Evolutionary conservation across 2,113 vertebrate species (phyloP).

Genomic region (Hippocampus zosterae): DNA sequence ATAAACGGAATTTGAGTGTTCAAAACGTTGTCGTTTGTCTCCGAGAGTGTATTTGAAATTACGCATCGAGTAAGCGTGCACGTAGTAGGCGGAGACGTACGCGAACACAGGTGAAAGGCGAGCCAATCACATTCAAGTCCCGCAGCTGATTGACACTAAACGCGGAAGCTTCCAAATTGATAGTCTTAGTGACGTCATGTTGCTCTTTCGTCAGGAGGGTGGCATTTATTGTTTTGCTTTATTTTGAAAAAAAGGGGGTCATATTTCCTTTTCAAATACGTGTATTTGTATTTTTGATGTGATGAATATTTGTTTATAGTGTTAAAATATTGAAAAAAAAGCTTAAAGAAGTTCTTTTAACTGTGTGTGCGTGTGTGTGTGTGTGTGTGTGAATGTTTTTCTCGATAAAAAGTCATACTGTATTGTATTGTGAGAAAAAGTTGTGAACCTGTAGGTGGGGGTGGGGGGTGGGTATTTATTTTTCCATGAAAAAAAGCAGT

Average conservation of each 20-base stretch:
- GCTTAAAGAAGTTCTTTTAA: too few species aligned
- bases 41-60: not conserved
- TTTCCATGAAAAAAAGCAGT: not conserved
- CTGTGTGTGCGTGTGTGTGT: too few species aligned
- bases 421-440: not conserved
- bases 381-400: too few species aligned
- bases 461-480: not conserved
- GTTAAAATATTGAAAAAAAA: too few species aligned
- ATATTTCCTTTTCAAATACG: too few species aligned
- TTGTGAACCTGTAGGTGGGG: not conserved
- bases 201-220: not conserved
- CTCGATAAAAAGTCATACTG: too few species aligned
- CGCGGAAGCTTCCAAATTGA: not conserved
- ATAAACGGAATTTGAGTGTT: not conserved
- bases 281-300: too few species aligned
- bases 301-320: too few species aligned
- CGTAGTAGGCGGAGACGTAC: not conserved
- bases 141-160: not conserved
- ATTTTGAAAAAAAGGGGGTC: too few species aligned
- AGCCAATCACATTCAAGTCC: constrained; percentile 24
- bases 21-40: not conserved
- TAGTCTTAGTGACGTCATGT: not conserved
- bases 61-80: not conserved
- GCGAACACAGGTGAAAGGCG: not conserved
- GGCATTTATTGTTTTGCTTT: too few species aligned